Percentiles rank a stretch among this genome's conserved stretches.
These are phyloP conservation scores for Hemicordylus capensis DNA, from an alignment of 2,113 vertebrate genomes.

Conservation along the genomic window DNA sequence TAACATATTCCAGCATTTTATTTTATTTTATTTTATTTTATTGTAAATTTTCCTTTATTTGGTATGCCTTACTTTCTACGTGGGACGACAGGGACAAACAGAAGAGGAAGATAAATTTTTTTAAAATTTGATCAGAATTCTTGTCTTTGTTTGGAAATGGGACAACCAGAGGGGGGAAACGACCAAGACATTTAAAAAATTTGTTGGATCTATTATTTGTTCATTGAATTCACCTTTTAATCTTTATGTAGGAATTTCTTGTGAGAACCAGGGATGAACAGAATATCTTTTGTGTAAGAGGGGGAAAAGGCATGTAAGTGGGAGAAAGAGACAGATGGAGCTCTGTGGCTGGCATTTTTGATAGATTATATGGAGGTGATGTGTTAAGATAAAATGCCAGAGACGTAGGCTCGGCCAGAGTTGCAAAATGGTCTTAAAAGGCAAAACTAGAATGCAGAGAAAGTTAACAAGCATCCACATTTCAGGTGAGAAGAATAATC, in stretches of 20 bases:
- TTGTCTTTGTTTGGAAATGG: background rate
- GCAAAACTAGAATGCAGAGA: background rate
- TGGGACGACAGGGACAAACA: background rate
- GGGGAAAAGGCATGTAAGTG: background rate
- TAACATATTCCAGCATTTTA: too few relatives aligned
- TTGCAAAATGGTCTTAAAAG: conserved; percentile 16
- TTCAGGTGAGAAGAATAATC: background rate
- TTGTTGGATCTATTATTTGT: background rate
- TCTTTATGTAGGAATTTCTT: conserved; percentile 20
- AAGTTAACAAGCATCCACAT: background rate
- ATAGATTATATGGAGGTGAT: background rate
- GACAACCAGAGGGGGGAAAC: background rate
- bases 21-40: too few relatives aligned
- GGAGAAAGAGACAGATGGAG: conserved; percentile 1
- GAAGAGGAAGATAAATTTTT: background rate
- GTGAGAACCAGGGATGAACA: background rate
- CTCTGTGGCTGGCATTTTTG: conserved; percentile 17
- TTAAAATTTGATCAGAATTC: background rate
- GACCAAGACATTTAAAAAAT: background rate
- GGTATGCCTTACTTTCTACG: background rate
- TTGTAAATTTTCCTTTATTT: background rate
- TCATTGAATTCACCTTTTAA: conserved; percentile 14
- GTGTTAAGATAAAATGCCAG: background rate
- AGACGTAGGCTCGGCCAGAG: background rate
- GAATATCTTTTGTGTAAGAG: background rate